Base-by-base conservation (phyloP, 2,888 invertebrate species). In the Macaria liturata region DNA sequence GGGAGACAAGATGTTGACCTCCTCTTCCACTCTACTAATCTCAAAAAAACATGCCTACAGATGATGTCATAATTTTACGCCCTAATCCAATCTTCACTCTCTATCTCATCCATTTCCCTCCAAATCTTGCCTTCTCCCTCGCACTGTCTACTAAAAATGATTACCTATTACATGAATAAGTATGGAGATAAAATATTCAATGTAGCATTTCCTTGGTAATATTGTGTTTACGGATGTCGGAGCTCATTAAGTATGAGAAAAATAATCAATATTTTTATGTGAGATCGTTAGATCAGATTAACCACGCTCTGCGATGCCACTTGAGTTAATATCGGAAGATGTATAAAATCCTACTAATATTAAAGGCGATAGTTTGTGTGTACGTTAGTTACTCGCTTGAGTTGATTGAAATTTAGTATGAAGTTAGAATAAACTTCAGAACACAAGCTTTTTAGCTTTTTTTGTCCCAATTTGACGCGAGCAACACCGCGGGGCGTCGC, bases 1-100 rank as follows among this genome's bases (percentile, higher is more conserved):
- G 20, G 2, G 20, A 20, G 20, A 20, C 20, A 20, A 20, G 20
- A 20, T 20, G 20, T 20, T 20, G 2, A 20, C 30, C 31, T 40
- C 34, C 57, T 44, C 44, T 57, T 57, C 57, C 44, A 51, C 20
- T 9, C 7, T 7, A 9, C 43, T 62, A 54, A 46, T 57, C 65
- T 57, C 56, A 42, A 65, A 68, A n/a, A 74, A 76, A 69, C 67
- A 69, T 59, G 51, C 59, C 54, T 61, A 52, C 68, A 54, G 64
- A 72, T 76, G 75, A 79, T 70, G 70, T 75, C 76, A 80, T 80
- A 52, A 57, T 57, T 57, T 43, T 53, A 60, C 67, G 66, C 59
- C 70, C 58, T 65, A 68, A 69, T 64, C 65, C 67, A 54, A 48
- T 61, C 55, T 53, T 56, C 5, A 20, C 32, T 46, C 34, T 31